A percentile compares a stretch with the other conserved stretches of the same genome.
Evolutionary conservation across 2,888 invertebrate species (phyloP).

Genomic region (Amphipoea oculea): DNA sequence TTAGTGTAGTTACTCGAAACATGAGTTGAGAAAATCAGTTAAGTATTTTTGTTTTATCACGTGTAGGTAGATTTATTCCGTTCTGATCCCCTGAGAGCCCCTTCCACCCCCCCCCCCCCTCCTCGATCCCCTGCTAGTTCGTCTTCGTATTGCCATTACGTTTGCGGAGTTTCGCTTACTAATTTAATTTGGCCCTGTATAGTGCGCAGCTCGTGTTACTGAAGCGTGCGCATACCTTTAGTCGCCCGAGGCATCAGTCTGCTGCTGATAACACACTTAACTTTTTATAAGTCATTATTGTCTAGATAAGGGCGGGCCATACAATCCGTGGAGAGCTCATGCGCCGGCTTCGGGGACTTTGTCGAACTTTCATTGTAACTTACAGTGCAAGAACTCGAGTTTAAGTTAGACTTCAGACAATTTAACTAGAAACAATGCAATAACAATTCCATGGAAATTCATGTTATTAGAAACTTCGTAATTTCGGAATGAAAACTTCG

Average conservation of each 20-base stretch:
- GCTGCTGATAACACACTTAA: slow-evolving; percentile 7
- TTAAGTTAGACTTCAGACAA: background rate
- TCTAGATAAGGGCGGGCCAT: background rate
- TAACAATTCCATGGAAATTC: background rate
- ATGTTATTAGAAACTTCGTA: background rate
- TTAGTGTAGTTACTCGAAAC: no score
- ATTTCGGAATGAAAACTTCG: background rate
- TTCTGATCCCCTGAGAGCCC: no score
- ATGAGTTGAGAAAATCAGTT: no score
- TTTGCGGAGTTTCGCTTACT: background rate
- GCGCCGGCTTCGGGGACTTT: background rate
- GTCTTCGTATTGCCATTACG: background rate
- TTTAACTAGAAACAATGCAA: background rate
- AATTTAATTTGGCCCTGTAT: background rate
- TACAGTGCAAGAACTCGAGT: no score
- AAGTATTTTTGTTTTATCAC: background rate
- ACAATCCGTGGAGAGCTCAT: background rate
- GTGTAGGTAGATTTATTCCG: no score
- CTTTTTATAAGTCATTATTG: background rate
- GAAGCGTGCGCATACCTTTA: background rate
- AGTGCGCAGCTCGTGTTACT: background rate
- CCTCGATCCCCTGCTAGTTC: no score
- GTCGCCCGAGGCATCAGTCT: background rate
- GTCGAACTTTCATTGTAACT: background rate
- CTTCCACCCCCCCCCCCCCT: no score